Base-by-base conservation (phyloP, 2,797 vertebrate species). In the Myotis daubentonii region DNA sequence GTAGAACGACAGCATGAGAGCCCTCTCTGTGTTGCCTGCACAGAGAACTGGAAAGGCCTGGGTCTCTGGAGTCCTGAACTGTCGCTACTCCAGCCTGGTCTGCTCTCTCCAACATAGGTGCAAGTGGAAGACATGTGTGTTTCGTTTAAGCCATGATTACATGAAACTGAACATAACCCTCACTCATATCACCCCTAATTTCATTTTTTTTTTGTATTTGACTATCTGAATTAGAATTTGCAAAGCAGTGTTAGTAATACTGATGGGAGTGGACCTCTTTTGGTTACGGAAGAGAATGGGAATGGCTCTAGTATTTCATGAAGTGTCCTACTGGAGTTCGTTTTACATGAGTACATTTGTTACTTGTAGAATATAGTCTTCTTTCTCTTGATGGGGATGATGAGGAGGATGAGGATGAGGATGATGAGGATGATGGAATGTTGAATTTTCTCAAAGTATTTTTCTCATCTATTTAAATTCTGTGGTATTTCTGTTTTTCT, bases 381-480 rank as follows among this genome's bases (percentile, higher is more conserved):
- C 47, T 76, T 22, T 62, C 22, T 36, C 49, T 71, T 72, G 47
- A 60, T 33, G 53, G 30, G 17, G 15, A 16, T 82, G 28, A 60
- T 65, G 49, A 7, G 28, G 17, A 66, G 13, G 83, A 83, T 19
- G 30, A 38, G 38, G 38, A 9, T 33, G 17, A 66, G 13, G 83
- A 83, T 19, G 30, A 38, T 36, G 55, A 8, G 23, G 13, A 68
- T 25, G 83, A 80, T 16, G 33, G 33, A 86, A 74, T 70, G 19
- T 30, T 70, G 51, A 71, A 53, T 82, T 75, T 75, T 79, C 51
- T 91, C 49, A 72, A 55, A 36, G 82, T 80, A 79, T 49, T 65
- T 89, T 91, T 83, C 68, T 83, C 74, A 74, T 51, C 74, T 60
- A 85, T 60, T 72, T 57, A 82, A 92, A 80, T 71, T 28, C 49